These are phyloP conservation scores for Psittacula derbiana DNA, from an alignment of 2,797 vertebrate species.

Conservation along the genomic window DNA sequence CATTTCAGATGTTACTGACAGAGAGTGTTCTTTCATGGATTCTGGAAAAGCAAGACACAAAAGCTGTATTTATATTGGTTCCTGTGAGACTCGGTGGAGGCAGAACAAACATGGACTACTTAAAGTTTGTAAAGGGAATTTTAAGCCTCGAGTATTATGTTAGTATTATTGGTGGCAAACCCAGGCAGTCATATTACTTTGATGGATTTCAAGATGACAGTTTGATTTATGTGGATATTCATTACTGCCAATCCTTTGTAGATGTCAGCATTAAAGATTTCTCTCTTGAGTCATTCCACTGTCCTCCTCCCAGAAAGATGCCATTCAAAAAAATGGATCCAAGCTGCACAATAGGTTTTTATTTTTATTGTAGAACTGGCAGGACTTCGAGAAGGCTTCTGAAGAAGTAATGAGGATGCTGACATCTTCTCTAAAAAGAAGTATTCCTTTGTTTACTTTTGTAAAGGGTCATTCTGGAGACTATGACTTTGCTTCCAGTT, in stretches of 20 bases:
- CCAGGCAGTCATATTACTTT: constrained; percentile 97
- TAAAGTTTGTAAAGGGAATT: constrained; percentile 94
- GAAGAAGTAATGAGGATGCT: constrained; percentile 92
- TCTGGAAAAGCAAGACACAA: constrained; percentile 64
- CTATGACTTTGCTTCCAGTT: constrained; percentile 84
- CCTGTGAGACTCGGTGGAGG: constrained; percentile 93
- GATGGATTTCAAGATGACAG: constrained; percentile 99
- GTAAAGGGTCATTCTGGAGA: constrained; percentile 90
- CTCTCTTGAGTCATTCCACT: constrained; percentile 98
- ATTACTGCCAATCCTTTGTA: constrained; percentile 99
- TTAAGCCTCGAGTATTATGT: constrained; percentile 95
- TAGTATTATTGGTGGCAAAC: constrained; percentile 95
- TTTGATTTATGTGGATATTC: constrained; percentile 99
- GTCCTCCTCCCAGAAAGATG: constrained; percentile 98
- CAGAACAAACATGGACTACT: constrained; percentile 91
- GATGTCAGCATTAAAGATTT: constrained; percentile 99
- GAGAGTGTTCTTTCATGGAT: constrained; percentile 66
- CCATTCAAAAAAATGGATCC: constrained; percentile 96
- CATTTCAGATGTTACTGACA: constrained; percentile 89
- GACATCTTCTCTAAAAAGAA: constrained; percentile 90
- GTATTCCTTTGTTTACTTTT: constrained; percentile 94
- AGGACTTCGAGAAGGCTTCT: constrained; percentile 88
- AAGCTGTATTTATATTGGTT: constrained; percentile 89
- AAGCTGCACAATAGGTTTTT: constrained; percentile 95
- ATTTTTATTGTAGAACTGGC: constrained; percentile 89